These are phyloP conservation scores for Okamejei kenojei DNA, from an alignment of 2,797 vertebrate species.

Conservation along the genomic window DNA sequence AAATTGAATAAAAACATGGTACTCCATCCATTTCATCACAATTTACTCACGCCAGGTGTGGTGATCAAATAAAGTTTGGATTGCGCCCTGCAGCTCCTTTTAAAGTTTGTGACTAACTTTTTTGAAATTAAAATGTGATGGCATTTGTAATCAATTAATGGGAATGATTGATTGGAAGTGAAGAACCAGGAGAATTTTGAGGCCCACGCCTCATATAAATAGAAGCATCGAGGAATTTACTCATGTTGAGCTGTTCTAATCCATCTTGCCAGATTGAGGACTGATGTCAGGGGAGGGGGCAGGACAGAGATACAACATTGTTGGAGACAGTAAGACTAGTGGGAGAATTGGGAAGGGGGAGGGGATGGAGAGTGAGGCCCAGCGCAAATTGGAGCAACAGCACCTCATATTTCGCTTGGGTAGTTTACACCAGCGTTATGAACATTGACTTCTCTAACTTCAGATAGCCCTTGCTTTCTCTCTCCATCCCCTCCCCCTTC, in stretches of 20 bases:
- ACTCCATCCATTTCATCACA: background rate
- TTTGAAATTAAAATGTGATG: background rate
- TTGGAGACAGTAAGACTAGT: no score
- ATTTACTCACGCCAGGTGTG: background rate
- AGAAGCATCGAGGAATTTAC: background rate
- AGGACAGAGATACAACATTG: no score
- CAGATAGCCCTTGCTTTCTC: no score
- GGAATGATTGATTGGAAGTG: background rate
- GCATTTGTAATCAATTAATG: background rate
- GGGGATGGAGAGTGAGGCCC: no score
- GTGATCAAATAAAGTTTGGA: background rate
- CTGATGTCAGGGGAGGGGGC: no score
- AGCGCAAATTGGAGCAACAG: no score
- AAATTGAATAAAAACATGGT: background rate
- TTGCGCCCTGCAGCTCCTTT: background rate
- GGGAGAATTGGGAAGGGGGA: no score
- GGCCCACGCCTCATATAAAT: background rate
- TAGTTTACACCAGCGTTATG: no score
- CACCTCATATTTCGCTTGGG: no score
- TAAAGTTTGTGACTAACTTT: background rate
- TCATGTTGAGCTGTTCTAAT: no score
- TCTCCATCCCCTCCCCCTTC: no score
- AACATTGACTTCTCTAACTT: no score
- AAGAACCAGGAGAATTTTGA: background rate
- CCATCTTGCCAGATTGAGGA: background rate